A percentile compares a stretch with the other conserved stretches of the same genome.
Conservation (phyloP, 2,113 vertebrate genomes). For the Megaceryle torquata region DNA sequence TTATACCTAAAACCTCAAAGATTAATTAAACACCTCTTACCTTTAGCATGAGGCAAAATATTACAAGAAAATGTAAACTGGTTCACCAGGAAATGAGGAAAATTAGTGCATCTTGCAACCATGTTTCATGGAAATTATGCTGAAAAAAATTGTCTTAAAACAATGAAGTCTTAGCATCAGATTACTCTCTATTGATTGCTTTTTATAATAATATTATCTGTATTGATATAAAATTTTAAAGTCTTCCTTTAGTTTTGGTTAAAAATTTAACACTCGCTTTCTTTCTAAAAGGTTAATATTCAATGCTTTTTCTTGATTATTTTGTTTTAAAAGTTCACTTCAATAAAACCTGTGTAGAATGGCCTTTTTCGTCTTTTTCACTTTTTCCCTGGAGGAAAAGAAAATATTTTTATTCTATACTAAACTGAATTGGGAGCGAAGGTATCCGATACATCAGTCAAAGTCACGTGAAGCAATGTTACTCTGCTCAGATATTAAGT, state of each 20-base stretch:
- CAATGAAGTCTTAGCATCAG: neutral
- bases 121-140: neutral
- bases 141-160: neutral
- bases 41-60: neutral
- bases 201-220: neutral
- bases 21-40: neutral
- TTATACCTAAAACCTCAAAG: neutral
- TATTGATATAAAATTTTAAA: neutral
- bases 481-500: neutral
- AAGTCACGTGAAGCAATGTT: neutral
- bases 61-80: neutral
- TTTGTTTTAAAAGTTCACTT: conserved; percentile 10
- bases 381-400: neutral
- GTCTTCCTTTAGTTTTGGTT: neutral
- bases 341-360: neutral
- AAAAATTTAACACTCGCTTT: neutral
- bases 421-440: neutral
- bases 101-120: neutral
- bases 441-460: neutral
- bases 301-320: neutral
- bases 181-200: neutral
- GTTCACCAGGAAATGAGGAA: rapidly evolving
- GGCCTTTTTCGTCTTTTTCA: neutral
- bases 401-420: neutral
- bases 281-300: neutral